These are phyloP conservation scores for Parauchenoglanis punctatus DNA, from an alignment of 2,797 vertebrate species.

Conservation along the genomic window DNA sequence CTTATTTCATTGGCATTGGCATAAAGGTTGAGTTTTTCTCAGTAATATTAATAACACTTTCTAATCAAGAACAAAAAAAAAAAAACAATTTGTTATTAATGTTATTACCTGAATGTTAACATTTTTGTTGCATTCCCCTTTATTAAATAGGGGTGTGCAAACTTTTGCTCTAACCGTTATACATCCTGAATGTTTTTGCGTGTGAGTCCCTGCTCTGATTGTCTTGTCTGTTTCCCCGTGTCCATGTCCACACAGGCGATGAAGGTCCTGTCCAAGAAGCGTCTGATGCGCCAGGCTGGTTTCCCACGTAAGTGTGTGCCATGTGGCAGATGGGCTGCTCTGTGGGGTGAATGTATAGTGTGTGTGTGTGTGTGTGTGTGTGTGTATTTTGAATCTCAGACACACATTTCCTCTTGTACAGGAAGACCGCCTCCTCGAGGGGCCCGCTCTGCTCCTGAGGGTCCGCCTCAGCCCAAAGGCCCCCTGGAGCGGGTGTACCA, in stretches of 20 bases:
- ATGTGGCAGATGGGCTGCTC: slow-evolving; percentile 24
- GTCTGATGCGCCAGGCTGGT: slow-evolving; percentile 95
- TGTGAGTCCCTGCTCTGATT: slow-evolving; percentile 35
- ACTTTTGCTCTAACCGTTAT: background rate
- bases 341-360: slow-evolving; percentile 4
- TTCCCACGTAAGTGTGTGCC: slow-evolving; percentile 90
- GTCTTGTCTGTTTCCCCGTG: slow-evolving; percentile 37
- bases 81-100: no score
- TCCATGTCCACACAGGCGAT: slow-evolving; percentile 83
- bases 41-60: no score
- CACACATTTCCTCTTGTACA: slow-evolving; percentile 55
- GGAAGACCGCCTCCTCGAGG: slow-evolving; percentile 94
- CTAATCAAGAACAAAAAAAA: no score
- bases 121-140: background rate
- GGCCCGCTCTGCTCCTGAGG: slow-evolving; percentile 78
- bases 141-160: background rate
- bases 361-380: slow-evolving; percentile 28
- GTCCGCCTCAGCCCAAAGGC: slow-evolving; percentile 84
- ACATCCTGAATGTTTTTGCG: background rate
- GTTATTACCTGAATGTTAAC: background rate
- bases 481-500: slow-evolving; percentile 97
- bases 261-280: slow-evolving; percentile 98
- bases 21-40: no score
- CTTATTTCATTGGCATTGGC: no score
- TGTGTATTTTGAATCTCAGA: slow-evolving; percentile 20